Percentiles rank a stretch among this genome's conserved stretches.
Conservation (phyloP, 1,140 invertebrate species). For the Ostrea denselamellosa region DNA sequence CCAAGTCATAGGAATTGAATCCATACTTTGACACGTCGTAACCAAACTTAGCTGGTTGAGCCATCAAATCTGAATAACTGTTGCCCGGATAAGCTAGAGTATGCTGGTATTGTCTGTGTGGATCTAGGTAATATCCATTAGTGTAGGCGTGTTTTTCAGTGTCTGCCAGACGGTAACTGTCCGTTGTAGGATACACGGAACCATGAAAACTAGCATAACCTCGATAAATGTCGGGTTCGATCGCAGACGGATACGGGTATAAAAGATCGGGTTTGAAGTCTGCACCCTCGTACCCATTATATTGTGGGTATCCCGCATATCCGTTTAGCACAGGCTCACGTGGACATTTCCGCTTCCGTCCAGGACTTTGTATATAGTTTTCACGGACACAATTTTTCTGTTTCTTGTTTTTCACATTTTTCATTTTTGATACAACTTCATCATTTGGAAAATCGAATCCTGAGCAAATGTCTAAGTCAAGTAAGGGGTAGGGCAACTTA, state of each 20-base stretch:
- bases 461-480: constrained; percentile 79
- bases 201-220: constrained; percentile 69
- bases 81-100: constrained; percentile 71
- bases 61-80: constrained; percentile 73
- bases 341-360: constrained; percentile 88
- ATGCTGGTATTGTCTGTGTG: constrained; percentile 75
- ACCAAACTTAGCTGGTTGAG: constrained; percentile 72
- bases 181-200: constrained; percentile 68
- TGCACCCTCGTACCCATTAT: constrained; percentile 73
- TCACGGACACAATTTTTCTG: constrained; percentile 96
- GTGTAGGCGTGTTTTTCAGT: constrained; percentile 74
- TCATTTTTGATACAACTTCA: constrained; percentile 69
- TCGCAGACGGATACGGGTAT: constrained; percentile 71
- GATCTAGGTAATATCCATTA: constrained; percentile 75
- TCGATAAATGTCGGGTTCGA: constrained; percentile 74
- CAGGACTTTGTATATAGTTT: constrained; percentile 89
- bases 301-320: constrained; percentile 71
- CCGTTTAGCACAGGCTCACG: constrained; percentile 68
- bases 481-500: constrained; percentile 96
- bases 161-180: constrained; percentile 70
- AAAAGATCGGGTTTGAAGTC: constrained; percentile 74
- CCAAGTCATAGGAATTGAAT: constrained; percentile 74
- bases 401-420: constrained; percentile 82
- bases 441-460: constrained; percentile 74
- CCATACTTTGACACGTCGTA: constrained; percentile 74